These are phyloP conservation scores for Sylvilagus floridanus DNA, from an alignment of 2,797 vertebrate genomes.

Conservation along the genomic window DNA sequence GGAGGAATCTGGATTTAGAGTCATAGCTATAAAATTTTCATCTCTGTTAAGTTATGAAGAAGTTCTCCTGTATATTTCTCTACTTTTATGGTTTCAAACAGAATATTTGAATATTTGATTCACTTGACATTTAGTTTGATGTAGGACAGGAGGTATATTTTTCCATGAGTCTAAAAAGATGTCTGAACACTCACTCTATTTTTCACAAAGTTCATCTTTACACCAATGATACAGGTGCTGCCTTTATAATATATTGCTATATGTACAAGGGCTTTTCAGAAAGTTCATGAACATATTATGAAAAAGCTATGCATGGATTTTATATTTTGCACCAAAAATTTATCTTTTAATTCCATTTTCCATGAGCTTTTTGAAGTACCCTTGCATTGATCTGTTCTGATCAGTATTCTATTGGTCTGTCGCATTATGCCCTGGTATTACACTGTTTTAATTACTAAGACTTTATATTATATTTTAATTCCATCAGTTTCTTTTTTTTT, in stretches of 20 bases:
- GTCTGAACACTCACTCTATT: neutral
- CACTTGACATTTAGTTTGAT: neutral
- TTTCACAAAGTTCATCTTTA: neutral
- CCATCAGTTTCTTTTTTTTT: neutral
- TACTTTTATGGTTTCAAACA: neutral
- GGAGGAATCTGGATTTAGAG: neutral
- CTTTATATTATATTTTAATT: slow-evolving; percentile 21
- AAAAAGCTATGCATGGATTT: too few relatives aligned
- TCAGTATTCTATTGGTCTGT: neutral
- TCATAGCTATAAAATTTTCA: slow-evolving; percentile 10
- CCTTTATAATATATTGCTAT: neutral
- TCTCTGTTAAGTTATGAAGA: slow-evolving; percentile 19
- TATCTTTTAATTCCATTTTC: too few relatives aligned
- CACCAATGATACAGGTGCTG: neutral
- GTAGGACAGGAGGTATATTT: neutral
- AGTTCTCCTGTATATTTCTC: neutral
- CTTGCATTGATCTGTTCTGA: too few relatives aligned
- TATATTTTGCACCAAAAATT: too few relatives aligned
- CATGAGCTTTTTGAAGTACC: too few relatives aligned
- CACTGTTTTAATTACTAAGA: neutral
- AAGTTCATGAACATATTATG: too few relatives aligned
- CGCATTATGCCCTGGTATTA: neutral
- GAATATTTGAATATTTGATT: slow-evolving; percentile 50
- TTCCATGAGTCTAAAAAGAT: neutral
- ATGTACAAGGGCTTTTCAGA: neutral